A percentile compares a stretch with the other conserved stretches of the same genome.
These are phyloP conservation scores for Microplitis deprimator DNA, from an alignment of 2,888 invertebrate genomes.

Conservation along the genomic window DNA sequence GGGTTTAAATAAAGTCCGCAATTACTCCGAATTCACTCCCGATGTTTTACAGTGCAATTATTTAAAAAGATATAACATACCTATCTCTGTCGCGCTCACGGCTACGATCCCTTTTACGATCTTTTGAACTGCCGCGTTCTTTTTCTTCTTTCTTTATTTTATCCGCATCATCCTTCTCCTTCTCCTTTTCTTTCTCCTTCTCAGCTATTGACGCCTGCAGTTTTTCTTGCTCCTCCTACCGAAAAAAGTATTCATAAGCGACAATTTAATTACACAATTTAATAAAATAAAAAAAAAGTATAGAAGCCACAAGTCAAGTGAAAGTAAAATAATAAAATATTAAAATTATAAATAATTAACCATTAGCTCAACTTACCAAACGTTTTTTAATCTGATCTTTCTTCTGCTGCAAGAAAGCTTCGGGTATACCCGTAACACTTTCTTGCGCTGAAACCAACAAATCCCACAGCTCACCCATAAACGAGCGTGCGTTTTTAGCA, in stretches of 20 bases:
- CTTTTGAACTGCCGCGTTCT: conserved; percentile 67
- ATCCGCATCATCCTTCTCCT: conserved; percentile 67
- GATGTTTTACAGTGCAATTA: neutral
- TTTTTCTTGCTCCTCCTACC: conserved; percentile 84
- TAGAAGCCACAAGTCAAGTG: conserved; percentile 20
- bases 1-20: no score
- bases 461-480: conserved; percentile 98
- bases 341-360: conserved; percentile 38
- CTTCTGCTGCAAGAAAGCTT: conserved; percentile 93
- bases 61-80: conserved; percentile 50
- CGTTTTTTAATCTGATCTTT: conserved; percentile 95
- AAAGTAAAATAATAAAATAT: neutral
- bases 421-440: conserved; percentile 95
- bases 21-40: no score
- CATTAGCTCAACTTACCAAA: conserved; percentile 75
- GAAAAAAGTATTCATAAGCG: neutral
- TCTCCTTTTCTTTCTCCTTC: conserved; percentile 72
- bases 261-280: neutral
- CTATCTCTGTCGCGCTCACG: conserved; percentile 68
- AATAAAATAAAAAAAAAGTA: neutral
- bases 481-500: conserved; percentile 96
- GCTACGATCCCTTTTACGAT: conserved; percentile 69
- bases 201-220: conserved; percentile 76
- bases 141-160: conserved; percentile 72
- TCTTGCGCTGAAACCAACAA: conserved; percentile 95